Conservation (phyloP, 2,797 vertebrate genomes). For the Melanogrammus aeglefinus region DNA sequence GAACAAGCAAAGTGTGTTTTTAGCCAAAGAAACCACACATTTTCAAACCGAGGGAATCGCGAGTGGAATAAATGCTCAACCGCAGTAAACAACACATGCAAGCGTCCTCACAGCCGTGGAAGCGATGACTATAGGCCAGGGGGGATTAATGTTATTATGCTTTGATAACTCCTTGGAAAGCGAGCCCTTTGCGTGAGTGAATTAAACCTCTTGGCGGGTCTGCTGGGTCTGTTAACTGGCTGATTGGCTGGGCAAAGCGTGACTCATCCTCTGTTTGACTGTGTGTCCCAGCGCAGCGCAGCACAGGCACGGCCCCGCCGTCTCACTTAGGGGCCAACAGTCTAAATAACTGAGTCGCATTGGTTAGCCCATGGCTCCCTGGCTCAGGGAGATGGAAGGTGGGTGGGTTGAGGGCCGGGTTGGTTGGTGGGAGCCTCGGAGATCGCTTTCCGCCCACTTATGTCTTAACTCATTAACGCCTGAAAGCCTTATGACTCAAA, state of each 20-base stretch:
- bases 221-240: background rate
- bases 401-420: background rate
- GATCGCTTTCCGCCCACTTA: background rate
- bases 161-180: background rate
- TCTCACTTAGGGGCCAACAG: conserved; percentile 1
- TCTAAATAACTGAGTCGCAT: background rate
- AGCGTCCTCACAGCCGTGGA: background rate
- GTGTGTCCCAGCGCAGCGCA: conserved; percentile 3
- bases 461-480: background rate
- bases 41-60: background rate
- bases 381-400: conserved; percentile 4
- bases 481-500: conserved; percentile 10
- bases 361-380: conserved; percentile 1
- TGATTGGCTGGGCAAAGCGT: background rate
- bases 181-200: background rate
- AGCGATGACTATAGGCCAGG: background rate
- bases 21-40: background rate
- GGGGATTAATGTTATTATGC: background rate
- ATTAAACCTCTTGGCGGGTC: background rate
- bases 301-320: no score
- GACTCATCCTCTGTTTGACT: conserved; percentile 15
- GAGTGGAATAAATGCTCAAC: no score
- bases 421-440: background rate
- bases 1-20: conserved; percentile 1
- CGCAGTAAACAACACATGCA: background rate